These are phyloP conservation scores for Aplodontia rufa DNA, from an alignment of 2,113 vertebrate species.

Conservation along the genomic window DNA sequence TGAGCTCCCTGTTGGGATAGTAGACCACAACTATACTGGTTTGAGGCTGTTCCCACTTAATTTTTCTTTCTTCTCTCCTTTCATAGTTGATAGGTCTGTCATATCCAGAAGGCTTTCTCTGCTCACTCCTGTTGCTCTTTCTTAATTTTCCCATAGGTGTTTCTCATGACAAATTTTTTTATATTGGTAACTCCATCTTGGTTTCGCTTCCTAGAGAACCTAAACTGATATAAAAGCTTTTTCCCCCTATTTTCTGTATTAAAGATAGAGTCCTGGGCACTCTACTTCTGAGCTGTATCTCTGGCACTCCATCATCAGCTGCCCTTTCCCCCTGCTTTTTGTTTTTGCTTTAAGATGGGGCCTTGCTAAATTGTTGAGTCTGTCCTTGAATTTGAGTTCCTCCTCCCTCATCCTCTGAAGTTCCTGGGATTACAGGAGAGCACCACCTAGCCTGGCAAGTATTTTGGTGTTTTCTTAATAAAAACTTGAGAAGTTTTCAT, in stretches of 20 bases:
- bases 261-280: too few species aligned
- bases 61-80: neutral
- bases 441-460: too few species aligned
- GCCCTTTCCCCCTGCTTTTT: too few species aligned
- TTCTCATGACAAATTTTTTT: constrained; percentile 20
- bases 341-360: too few species aligned
- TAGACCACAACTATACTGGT: neutral
- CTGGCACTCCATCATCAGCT: too few species aligned
- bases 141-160: neutral
- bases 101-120: neutral
- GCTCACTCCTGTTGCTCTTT: neutral
- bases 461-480: neutral
- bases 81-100: neutral
- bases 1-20: neutral
- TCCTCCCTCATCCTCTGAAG: too few species aligned
- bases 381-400: too few species aligned
- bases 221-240: neutral
- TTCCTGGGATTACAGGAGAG: too few species aligned
- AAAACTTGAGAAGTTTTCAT: neutral
- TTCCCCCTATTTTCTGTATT: too few species aligned
- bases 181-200: neutral
- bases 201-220: neutral
- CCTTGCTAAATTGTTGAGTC: too few species aligned
- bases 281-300: too few species aligned
- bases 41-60: neutral